Percentiles rank a stretch among this genome's conserved stretches.
Conservation (phyloP, 2,888 invertebrate genomes). For the Dendrolimus pini region DNA sequence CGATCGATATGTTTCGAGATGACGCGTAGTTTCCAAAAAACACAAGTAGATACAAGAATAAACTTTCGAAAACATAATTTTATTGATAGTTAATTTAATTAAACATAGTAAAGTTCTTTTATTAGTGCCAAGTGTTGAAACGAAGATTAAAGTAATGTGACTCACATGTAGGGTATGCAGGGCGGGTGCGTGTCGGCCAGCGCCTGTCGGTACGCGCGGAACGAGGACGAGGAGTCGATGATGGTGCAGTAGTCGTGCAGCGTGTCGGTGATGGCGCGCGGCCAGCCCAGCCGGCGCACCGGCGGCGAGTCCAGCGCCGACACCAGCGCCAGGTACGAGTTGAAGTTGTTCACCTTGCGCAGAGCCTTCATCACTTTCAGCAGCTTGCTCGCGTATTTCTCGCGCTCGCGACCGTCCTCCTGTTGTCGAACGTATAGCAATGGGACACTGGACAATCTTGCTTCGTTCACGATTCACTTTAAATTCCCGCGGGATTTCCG, state of each 20-base stretch:
- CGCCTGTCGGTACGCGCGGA: slow-evolving; percentile 96
- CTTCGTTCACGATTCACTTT: too few relatives aligned
- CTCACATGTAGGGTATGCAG: slow-evolving; percentile 99
- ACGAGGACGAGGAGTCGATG: slow-evolving; percentile 98
- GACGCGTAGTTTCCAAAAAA: too few relatives aligned
- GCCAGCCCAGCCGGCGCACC: slow-evolving; percentile 93
- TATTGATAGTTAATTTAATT: too few relatives aligned
- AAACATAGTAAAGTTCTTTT: too few relatives aligned
- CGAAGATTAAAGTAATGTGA: slow-evolving; percentile 16
- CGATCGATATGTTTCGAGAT: too few relatives aligned
- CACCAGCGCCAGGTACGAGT: slow-evolving; percentile 96
- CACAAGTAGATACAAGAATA: too few relatives aligned
- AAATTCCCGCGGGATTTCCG: too few relatives aligned
- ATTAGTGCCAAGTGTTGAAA: too few relatives aligned
- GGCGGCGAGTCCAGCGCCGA: slow-evolving; percentile 98
- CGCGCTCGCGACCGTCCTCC: slow-evolving; percentile 95
- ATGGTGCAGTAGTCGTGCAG: slow-evolving; percentile 96
- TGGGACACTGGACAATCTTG: too few relatives aligned
- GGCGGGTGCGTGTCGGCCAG: slow-evolving; percentile 97
- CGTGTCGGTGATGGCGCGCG: slow-evolving; percentile 92
- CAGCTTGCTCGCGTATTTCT: slow-evolving; percentile 95
- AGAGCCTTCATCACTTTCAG: slow-evolving; percentile 99
- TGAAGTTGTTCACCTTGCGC: slow-evolving; percentile 98
- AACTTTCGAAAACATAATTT: too few relatives aligned
- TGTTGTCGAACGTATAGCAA: slow-evolving; percentile 14